phyloP scores from a whole-genome alignment of 2,888 invertebrate genomes.

The Myathropa florea region DNA sequence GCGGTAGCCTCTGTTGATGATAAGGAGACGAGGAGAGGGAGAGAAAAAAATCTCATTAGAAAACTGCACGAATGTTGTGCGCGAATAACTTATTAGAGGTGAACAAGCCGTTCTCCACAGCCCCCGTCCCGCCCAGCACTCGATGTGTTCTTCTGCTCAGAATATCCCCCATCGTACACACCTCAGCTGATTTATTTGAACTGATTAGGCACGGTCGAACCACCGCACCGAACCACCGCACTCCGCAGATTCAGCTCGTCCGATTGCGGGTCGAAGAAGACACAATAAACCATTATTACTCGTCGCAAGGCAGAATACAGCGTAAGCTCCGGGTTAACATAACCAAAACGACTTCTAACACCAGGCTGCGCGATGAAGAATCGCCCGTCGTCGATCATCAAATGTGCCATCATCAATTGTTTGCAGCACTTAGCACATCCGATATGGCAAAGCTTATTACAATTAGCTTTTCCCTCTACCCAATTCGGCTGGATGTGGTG shows the following conservation, averaged over 20 bases:
- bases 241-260: neutral
- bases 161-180: slow-evolving; percentile 41
- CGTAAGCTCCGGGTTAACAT: slow-evolving; percentile 31
- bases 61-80: slow-evolving; percentile 24
- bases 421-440: slow-evolving; percentile 50
- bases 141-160: slow-evolving; percentile 16
- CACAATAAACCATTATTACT: slow-evolving; percentile 11
- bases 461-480: slow-evolving; percentile 30
- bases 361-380: slow-evolving; percentile 36
- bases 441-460: slow-evolving; percentile 54
- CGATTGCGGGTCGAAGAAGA: slow-evolving; percentile 23
- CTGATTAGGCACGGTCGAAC: slow-evolving; percentile 44
- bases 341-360: slow-evolving; percentile 52
- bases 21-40: neutral
- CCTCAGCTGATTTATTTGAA: slow-evolving; percentile 64
- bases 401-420: slow-evolving; percentile 64
- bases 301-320: neutral
- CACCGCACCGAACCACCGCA: slow-evolving; percentile 3
- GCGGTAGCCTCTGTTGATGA: neutral
- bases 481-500: neutral
- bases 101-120: neutral
- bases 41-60: slow-evolving; percentile 26
- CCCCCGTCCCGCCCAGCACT: neutral
- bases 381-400: slow-evolving; percentile 53
- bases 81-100: slow-evolving; percentile 22